Conservation (phyloP, 64 coral and sea anemone genomes). For the Pocillopora damicornis region DNA sequence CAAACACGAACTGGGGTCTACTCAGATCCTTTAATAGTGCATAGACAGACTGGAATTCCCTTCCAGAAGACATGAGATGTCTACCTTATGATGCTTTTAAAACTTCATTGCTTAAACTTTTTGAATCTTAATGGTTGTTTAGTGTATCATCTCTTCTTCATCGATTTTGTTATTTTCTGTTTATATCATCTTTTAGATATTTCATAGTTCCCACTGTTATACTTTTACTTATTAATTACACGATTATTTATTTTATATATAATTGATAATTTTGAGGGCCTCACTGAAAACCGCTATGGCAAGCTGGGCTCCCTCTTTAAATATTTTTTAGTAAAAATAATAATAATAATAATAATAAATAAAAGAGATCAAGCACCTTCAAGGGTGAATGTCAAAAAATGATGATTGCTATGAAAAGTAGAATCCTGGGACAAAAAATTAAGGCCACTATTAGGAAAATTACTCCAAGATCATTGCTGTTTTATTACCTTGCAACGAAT, state of each 20-base stretch:
- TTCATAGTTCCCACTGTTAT: neutral
- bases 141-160: neutral
- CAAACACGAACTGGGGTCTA: too few relatives aligned
- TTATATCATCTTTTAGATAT: neutral
- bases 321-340: neutral
- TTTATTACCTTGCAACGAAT: neutral
- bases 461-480: neutral
- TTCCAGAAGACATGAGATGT: neutral
- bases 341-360: neutral
- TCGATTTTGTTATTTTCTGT: neutral
- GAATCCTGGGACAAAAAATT: neutral
- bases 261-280: slow-evolving; percentile 1
- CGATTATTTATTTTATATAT: neutral
- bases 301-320: slow-evolving; percentile 18
- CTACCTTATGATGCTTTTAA: neutral
- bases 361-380: neutral
- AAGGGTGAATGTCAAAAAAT: neutral
- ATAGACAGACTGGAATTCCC: neutral
- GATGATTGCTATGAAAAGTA: neutral
- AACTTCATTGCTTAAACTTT: neutral
- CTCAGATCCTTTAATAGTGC: neutral
- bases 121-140: neutral
- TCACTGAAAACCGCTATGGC: slow-evolving; percentile 9
- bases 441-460: neutral
- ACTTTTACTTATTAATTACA: neutral